phyloP scores from a whole-genome alignment of 2,113 vertebrate species.

The Hydrochoerus hydrochaeris region DNA sequence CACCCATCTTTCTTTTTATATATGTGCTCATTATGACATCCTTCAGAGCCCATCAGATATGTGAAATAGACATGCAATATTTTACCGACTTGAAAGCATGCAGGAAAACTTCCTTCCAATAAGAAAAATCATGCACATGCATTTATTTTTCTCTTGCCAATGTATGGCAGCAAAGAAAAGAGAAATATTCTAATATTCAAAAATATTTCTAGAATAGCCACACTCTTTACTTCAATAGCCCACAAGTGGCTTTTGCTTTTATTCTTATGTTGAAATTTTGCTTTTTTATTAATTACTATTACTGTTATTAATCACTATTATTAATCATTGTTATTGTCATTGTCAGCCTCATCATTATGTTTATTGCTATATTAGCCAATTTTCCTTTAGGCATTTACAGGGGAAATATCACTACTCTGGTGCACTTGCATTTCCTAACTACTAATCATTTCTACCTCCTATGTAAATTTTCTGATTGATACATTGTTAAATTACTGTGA shows the following conservation, averaged over 20 bases:
- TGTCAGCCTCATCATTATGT: neutral
- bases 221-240: neutral
- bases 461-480: slow-evolving; percentile 2
- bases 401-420: neutral
- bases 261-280: slow-evolving; percentile 13
- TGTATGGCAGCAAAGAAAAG: neutral
- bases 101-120: slow-evolving; percentile 47
- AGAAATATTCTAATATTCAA: slow-evolving; percentile 29
- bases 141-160: slow-evolving; percentile 50
- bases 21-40: slow-evolving; percentile 58
- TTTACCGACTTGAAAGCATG: slow-evolving; percentile 67
- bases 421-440: slow-evolving; percentile 14
- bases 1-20: slow-evolving; percentile 50
- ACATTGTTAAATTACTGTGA: neutral
- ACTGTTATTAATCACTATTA: neutral
- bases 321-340: neutral
- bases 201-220: slow-evolving; percentile 25
- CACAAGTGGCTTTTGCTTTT: slow-evolving; percentile 29
- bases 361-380: neutral
- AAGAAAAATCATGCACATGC: slow-evolving; percentile 35
- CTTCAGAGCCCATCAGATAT: slow-evolving; percentile 62
- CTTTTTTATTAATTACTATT: slow-evolving; percentile 3
- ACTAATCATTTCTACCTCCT: neutral
- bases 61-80: slow-evolving; percentile 52
- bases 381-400: slow-evolving; percentile 11